phyloP scores from a whole-genome alignment of 2,888 invertebrate genomes.

The Lasioglossum morio region DNA sequence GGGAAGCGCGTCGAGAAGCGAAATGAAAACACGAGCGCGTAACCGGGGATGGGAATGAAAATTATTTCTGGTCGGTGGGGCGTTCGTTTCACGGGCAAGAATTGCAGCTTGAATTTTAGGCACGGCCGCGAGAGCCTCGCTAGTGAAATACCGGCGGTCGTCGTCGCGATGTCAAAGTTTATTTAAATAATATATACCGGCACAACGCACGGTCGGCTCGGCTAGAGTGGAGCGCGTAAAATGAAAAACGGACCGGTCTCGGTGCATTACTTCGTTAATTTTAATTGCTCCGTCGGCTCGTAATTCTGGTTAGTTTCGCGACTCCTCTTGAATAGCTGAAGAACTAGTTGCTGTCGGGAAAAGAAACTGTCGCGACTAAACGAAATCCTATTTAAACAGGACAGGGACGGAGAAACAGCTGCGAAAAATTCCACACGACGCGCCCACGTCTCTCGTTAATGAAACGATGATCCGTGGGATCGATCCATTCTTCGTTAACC shows the following conservation, averaged over 20 bases:
- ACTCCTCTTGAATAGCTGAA: conserved; percentile 34
- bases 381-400: conserved; percentile 18
- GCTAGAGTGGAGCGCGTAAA: conserved; percentile 19
- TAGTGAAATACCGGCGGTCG: background rate
- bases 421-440: background rate
- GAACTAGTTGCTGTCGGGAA: conserved; percentile 36
- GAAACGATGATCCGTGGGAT: background rate
- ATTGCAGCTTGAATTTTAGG: conserved; percentile 26
- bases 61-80: conserved; percentile 29
- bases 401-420: background rate
- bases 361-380: conserved; percentile 21
- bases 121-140: background rate
- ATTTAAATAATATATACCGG: conserved; percentile 40
- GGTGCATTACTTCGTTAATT: conserved; percentile 68
- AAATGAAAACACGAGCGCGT: conserved; percentile 26
- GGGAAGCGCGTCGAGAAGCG: background rate
- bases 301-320: conserved; percentile 53
- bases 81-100: background rate
- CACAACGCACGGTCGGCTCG: background rate
- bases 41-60: conserved; percentile 27
- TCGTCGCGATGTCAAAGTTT: conserved; percentile 50
- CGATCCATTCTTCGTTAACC: background rate
- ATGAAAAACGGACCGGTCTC: conserved; percentile 41
- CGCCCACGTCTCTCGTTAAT: background rate
- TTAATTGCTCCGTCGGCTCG: conserved; percentile 63